Evolutionary conservation across 2,797 vertebrate species (phyloP).

Genomic region (Babyrousa celebensis): DNA sequence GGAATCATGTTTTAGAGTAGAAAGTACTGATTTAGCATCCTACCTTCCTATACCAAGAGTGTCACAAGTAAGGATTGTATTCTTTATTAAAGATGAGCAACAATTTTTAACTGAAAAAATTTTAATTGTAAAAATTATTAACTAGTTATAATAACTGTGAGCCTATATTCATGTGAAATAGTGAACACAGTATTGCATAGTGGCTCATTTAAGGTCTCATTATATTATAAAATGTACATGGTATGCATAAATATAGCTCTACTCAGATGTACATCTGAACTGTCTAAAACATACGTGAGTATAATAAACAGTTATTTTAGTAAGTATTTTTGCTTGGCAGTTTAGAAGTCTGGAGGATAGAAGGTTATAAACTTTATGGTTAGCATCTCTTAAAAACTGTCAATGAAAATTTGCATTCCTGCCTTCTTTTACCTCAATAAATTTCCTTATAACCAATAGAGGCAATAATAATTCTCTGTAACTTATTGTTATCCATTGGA

Average conservation of each 20-base stretch:
- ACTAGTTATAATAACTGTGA: conserved; percentile 47
- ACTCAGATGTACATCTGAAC: conserved; percentile 11
- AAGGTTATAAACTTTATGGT: neutral
- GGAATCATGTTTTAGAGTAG: conserved; percentile 24
- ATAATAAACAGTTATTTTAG: conserved; percentile 35
- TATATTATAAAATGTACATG: conserved; percentile 12
- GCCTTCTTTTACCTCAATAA: conserved; percentile 20
- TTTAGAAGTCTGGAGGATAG: conserved; percentile 27
- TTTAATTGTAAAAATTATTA: neutral
- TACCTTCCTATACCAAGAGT: neutral
- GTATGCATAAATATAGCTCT: conserved; percentile 29
- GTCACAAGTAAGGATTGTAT: neutral
- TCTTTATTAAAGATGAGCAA: conserved; percentile 64
- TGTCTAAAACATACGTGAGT: conserved; percentile 11
- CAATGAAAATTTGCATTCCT: conserved; percentile 65
- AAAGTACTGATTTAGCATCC: conserved; percentile 51
- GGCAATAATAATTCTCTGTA: conserved; percentile 50
- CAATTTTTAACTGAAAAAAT: conserved; percentile 63
- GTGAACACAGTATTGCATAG: neutral
- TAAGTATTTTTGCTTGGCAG: conserved; percentile 52
- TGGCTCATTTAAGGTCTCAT: neutral
- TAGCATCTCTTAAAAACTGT: conserved; percentile 36
- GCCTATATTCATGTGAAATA: neutral
- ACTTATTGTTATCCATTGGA: neutral
- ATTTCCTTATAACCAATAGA: conserved; percentile 48